A percentile compares a stretch with the other conserved stretches of the same genome.
Evolutionary conservation across 2,113 vertebrate species (phyloP).

Genomic region (Tragelaphus strepsiceros): DNA sequence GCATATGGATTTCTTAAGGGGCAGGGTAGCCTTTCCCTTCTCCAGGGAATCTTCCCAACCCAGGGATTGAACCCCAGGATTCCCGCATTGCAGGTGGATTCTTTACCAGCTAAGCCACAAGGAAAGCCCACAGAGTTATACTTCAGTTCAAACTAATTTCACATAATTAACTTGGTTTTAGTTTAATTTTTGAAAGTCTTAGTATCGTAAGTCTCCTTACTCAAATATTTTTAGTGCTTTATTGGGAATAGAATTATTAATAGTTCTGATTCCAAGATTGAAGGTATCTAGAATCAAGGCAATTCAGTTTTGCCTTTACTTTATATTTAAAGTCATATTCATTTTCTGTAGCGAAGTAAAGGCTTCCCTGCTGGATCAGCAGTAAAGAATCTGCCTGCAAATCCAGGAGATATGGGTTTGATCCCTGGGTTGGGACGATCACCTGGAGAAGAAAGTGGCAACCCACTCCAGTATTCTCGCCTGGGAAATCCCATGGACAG

Average conservation of each 20-base stretch:
- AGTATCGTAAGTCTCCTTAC: background rate
- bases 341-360: background rate
- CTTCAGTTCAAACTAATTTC: background rate
- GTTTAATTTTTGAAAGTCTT: background rate
- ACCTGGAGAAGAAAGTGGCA: background rate
- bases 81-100: rapidly evolving
- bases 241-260: background rate
- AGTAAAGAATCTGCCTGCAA: background rate
- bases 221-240: background rate
- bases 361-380: background rate
- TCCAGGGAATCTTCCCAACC: background rate
- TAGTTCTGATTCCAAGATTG: background rate
- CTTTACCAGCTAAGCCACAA: background rate
- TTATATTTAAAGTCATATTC: background rate
- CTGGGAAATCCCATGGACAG: background rate
- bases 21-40: background rate
- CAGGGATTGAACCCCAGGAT: background rate
- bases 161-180: background rate
- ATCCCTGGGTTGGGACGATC: background rate
- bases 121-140: background rate
- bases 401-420: background rate
- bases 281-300: background rate
- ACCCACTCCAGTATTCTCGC: background rate
- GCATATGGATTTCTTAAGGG: background rate
- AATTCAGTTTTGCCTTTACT: background rate